Evolutionary conservation across 2,113 vertebrate species (phyloP), one percentile per base, ranked within the genome.

Genomic region (Barnardius zonarius): DNA sequence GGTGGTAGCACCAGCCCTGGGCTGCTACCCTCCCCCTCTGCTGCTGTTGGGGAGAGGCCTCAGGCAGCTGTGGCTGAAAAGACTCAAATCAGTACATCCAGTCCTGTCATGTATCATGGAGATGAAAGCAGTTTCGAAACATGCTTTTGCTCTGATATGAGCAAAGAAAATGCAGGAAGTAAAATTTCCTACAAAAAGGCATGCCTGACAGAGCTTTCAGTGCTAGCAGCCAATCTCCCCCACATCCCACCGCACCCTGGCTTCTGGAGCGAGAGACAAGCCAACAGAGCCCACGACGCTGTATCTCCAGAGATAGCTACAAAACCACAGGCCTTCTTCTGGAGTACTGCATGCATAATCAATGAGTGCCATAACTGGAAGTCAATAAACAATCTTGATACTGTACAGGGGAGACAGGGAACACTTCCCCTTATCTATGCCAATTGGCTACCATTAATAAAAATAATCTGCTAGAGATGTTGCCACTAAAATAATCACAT

Each of bases 241-340:
- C 0, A 0, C 22, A 37, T 17, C 7, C n/a, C 33, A 25, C 14
- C 63, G 46, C 37, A 59, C 6, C 6, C 7, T 0, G 1, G 20
- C 13, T 67, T 57, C 49, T 39, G 18, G 39, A 52, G 17, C 18
- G 6, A 0, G 24, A 15, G 15, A 57, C 2, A 2, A n/a, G 13
- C 10, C 54, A 83, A 37, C 1, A 10, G 7, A 69, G 14, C 25
- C 15, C 66, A 78, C 31, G 13, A 35, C 43, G 24, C 13, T 19
- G 28, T 14, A 77, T 15, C 22, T 17, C 31, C 12, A 43, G 30
- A 46, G 25, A 83, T 6, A 46, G 31, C 22, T 31, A 5, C 4
- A 8, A 62, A 55, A 55, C 55, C 19, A 49, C 10, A 24, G 5
- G 11, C n/a, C 24, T 55, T 52, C 39, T 46, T 10, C 37, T 3